These are phyloP conservation scores for Drosophila flavopinicola DNA, from an alignment of 2,888 invertebrate genomes.

Conservation along the genomic window DNA sequence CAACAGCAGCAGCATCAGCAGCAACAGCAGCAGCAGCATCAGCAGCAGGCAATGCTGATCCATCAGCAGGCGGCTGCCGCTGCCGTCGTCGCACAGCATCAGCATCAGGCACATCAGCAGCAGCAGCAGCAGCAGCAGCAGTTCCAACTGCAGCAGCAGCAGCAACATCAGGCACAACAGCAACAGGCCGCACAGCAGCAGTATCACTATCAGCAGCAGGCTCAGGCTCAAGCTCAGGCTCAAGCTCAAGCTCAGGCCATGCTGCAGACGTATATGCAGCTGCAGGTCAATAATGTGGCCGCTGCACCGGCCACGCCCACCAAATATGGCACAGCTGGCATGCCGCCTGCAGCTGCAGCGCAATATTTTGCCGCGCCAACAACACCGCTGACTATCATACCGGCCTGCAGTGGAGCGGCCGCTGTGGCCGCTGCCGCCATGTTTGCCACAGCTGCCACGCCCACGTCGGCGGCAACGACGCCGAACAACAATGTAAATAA, in stretches of 20 bases:
- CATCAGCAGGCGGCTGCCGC: conserved; percentile 67
- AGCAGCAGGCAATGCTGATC: conserved; percentile 54
- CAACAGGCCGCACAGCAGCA: conserved; percentile 69
- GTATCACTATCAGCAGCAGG: conserved; percentile 65
- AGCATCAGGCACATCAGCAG: conserved; percentile 68
- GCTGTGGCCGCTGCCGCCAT: conserved; percentile 76
- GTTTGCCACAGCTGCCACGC: conserved; percentile 77
- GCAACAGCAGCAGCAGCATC: conserved; percentile 55
- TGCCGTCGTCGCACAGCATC: conserved; percentile 59
- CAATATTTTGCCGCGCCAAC: conserved; percentile 77
- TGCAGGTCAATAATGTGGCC: conserved; percentile 81
- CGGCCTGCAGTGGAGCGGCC: conserved; percentile 74
- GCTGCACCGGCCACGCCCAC: conserved; percentile 78
- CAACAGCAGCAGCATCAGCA: conserved; percentile 67
- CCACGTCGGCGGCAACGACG: conserved; percentile 75
- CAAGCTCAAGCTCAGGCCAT: conserved; percentile 82
- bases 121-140: conserved; percentile 66
- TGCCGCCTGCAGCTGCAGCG: conserved; percentile 50
- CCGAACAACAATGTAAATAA: conserved; percentile 84
- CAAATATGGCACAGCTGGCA: conserved; percentile 64
- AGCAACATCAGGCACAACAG: conserved; percentile 70
- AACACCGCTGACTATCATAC: conserved; percentile 81
- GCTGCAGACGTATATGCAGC: conserved; percentile 83
- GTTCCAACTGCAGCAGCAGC: conserved; percentile 66
- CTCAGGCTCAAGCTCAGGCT: conserved; percentile 62